Evolutionary conservation across 1,140 invertebrate genomes (phyloP), one percentile per base, ranked within the genome.

Genomic region (Aphis craccivora): DNA sequence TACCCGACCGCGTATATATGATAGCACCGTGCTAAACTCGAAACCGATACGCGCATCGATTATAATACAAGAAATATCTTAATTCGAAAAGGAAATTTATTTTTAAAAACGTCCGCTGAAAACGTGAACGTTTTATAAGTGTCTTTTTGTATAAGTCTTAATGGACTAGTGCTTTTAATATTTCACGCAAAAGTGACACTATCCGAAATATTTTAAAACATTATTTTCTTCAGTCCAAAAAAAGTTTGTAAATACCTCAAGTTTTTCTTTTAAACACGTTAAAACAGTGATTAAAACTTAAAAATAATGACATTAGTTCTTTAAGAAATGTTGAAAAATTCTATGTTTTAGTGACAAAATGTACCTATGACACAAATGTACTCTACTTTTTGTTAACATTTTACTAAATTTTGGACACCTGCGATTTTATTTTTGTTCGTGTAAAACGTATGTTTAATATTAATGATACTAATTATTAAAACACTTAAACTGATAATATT

Each of bases 261-360:
- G 84, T 86, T 45, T 86, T 43, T 30, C 3, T 40, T 86, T 43
- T 43, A 86, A 40, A 25, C 40, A 20, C 40, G 37, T 86, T 86
- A 86, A 86, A 86, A 86, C 83, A 11, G 84, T 45, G 84, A 86
- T 86, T 86, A 86, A 86, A 86, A 48, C 40, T 86, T 86, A 86
- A 86, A 86, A 45, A 86, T 45, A 86, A 86, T 45, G 40, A 18
- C 1, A 45, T 86, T 86, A 86, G 40, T 86, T 45, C 37, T 86
- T 86, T 45, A 11, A 30, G 84, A 18, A 86, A 86, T 86, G 43
- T 25, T 6, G 30, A 43, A 4, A n/a, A 86, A 86, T 45, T 14
- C 1, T 20, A 30, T 86, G 25, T 43, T 86, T 23, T 22, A 86
- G 83, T 86, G 22, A 8, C 9, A 11, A 25, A 43, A 86, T 30